Evolutionary conservation across 2,888 invertebrate genomes (phyloP).

Genomic region (Ethmia dodecea): DNA sequence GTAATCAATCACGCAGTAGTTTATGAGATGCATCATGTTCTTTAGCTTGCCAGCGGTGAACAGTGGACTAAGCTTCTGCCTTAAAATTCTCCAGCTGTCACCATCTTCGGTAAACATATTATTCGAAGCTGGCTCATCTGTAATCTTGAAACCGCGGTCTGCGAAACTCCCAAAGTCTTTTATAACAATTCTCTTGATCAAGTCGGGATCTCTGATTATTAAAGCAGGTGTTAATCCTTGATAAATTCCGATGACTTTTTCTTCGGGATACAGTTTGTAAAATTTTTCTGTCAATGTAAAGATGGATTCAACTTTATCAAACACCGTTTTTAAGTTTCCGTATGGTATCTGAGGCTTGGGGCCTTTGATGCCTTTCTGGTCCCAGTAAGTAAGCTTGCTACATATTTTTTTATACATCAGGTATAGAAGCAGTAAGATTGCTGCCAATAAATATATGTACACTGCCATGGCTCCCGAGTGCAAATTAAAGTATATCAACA

Average conservation of each 20-base stretch:
- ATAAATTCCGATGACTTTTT: slow-evolving; percentile 45
- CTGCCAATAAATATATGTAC: no score
- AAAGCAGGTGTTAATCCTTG: slow-evolving; percentile 37
- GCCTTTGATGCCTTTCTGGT: slow-evolving; percentile 32
- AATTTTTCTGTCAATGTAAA: not conserved
- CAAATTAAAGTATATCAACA: no score
- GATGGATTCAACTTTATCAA: slow-evolving; percentile 15
- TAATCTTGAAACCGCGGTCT: slow-evolving; percentile 30
- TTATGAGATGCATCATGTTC: slow-evolving; percentile 28
- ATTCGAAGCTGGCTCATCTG: slow-evolving; percentile 32
- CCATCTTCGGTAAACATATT: slow-evolving; percentile 40
- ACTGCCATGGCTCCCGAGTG: no score
- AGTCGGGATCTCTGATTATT: slow-evolving; percentile 42
- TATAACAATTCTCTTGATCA: slow-evolving; percentile 43
- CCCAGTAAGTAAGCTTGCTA: slow-evolving; percentile 23
- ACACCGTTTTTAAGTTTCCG: slow-evolving; percentile 15
- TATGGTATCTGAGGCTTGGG: slow-evolving; percentile 32
- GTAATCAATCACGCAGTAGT: slow-evolving; percentile 30
- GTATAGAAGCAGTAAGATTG: not conserved
- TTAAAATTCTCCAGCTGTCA: slow-evolving; percentile 34
- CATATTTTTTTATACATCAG: not conserved
- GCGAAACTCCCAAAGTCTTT: slow-evolving; percentile 43
- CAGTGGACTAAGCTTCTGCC: slow-evolving; percentile 34
- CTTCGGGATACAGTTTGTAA: slow-evolving; percentile 27
- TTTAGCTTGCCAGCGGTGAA: slow-evolving; percentile 43